Evolutionary conservation across 2,888 invertebrate species (phyloP).

Genomic region (Ferdinandea cuprea): DNA sequence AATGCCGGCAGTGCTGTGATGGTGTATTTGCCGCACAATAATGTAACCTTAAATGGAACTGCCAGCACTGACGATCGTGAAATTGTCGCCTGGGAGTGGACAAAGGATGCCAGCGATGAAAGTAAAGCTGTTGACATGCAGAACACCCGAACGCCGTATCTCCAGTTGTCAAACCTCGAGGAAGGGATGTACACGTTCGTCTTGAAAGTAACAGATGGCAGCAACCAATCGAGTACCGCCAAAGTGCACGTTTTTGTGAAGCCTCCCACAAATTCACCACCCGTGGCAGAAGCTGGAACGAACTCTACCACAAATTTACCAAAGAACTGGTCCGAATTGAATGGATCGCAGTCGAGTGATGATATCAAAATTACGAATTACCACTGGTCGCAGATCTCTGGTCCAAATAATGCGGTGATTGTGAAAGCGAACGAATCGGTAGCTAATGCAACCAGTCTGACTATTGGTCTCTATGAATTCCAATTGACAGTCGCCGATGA

Average conservation of each 20-base stretch:
- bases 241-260: slow-evolving; percentile 97
- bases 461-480: slow-evolving; percentile 93
- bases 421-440: slow-evolving; percentile 85
- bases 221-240: slow-evolving; percentile 93
- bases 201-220: slow-evolving; percentile 95
- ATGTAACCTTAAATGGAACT: slow-evolving; percentile 93
- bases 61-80: slow-evolving; percentile 96
- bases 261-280: slow-evolving; percentile 93
- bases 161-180: slow-evolving; percentile 94
- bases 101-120: slow-evolving; percentile 93
- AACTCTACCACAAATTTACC: slow-evolving; percentile 91
- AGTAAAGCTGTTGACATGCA: slow-evolving; percentile 98
- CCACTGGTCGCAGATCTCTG: slow-evolving; percentile 92
- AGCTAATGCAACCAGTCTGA: slow-evolving; percentile 91
- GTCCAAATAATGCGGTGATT: slow-evolving; percentile 86
- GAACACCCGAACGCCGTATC: slow-evolving; percentile 94
- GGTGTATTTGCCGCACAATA: slow-evolving; percentile 94
- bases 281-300: slow-evolving; percentile 87
- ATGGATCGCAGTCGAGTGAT: slow-evolving; percentile 92
- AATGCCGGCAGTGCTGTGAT: slow-evolving; percentile 95
- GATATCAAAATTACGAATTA: slow-evolving; percentile 92
- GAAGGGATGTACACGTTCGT: slow-evolving; percentile 97
- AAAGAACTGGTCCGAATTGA: slow-evolving; percentile 90
- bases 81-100: slow-evolving; percentile 98
- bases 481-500: slow-evolving; percentile 92